Percentiles rank a stretch among this genome's conserved stretches.
These are phyloP conservation scores for Myotis brandtii DNA, from an alignment of 2,113 vertebrate genomes.

Conservation along the genomic window DNA sequence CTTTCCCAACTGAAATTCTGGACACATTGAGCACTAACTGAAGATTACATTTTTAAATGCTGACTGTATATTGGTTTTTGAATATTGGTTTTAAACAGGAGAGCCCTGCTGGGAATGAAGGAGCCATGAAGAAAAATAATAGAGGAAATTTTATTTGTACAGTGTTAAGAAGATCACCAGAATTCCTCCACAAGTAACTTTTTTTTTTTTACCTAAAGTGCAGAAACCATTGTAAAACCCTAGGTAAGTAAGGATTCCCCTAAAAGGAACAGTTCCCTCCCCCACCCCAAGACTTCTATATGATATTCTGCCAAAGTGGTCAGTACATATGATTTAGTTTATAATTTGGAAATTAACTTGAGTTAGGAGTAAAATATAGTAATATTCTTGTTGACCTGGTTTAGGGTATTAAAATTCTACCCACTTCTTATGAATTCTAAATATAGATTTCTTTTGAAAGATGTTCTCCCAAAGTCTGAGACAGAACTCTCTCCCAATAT, in stretches of 20 bases:
- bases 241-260: background rate
- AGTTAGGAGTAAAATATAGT: background rate
- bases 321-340: background rate
- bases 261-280: background rate
- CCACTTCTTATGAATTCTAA: background rate
- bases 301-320: background rate
- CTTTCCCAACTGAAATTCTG: background rate
- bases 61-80: background rate
- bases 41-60: background rate
- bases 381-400: background rate
- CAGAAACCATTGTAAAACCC: background rate
- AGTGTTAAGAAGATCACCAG: background rate
- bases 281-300: background rate
- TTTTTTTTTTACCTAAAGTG: background rate
- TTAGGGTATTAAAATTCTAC: background rate
- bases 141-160: background rate
- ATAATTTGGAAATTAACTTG: background rate
- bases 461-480: background rate
- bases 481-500: background rate
- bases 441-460: background rate
- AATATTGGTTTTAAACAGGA: background rate
- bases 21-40: background rate
- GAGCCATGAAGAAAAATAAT: background rate
- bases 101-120: background rate
- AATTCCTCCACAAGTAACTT: background rate